These are phyloP conservation scores for Desmophyllum pertusum DNA, from an alignment of 92 coral and sea anemone species.

Conservation along the genomic window DNA sequence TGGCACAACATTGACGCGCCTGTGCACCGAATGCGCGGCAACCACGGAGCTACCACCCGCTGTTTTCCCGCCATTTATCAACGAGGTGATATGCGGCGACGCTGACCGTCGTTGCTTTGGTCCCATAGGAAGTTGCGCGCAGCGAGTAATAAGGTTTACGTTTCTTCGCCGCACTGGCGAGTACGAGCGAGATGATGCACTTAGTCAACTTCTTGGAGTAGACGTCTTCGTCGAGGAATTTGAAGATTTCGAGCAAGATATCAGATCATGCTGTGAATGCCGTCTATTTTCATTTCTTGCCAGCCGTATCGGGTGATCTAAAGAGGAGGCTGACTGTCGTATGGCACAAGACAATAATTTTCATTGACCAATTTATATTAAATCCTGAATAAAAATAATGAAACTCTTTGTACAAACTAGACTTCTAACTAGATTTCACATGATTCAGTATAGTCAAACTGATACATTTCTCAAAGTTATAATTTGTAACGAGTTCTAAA, in stretches of 20 bases:
- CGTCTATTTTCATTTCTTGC: not conserved
- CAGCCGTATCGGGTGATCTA: not conserved
- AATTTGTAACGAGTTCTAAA: not conserved
- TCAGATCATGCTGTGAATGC: slow-evolving; percentile 35
- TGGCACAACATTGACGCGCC: not conserved
- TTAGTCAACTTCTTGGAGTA: not conserved
- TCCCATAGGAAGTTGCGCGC: slow-evolving; percentile 21
- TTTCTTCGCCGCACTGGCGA: slow-evolving; percentile 34
- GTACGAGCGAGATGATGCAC: slow-evolving; percentile 5
- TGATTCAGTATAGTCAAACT: not conserved
- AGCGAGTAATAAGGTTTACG: slow-evolving; percentile 7
- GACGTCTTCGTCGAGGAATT: not conserved
- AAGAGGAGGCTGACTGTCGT: not conserved
- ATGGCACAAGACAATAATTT: not conserved
- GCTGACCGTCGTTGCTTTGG: slow-evolving; percentile 7
- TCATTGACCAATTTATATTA: not conserved
- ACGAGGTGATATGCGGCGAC: slow-evolving; percentile 61
- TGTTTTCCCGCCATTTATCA: slow-evolving; percentile 57
- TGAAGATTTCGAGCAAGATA: not conserved
- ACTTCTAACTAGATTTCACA: not conserved
- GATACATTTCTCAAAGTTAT: not conserved
- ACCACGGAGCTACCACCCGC: slow-evolving; percentile 31
- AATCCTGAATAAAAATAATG: not conserved
- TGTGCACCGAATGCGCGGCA: slow-evolving; percentile 65
- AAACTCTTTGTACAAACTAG: not conserved